Base-by-base conservation (phyloP, 2,888 invertebrate genomes). In the Andricus quercusramuli region DNA sequence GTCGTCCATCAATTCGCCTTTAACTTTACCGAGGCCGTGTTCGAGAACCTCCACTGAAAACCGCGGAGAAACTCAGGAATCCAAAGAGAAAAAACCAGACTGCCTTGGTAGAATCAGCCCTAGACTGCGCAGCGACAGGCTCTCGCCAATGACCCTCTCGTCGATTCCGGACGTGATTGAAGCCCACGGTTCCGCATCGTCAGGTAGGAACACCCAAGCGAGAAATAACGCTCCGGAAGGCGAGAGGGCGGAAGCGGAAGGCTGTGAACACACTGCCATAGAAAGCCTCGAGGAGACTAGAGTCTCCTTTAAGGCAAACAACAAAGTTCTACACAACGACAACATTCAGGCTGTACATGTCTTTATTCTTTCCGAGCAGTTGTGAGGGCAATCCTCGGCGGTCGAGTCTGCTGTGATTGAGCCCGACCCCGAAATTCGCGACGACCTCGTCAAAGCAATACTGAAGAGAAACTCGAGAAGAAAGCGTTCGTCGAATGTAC, bases 341-440 rank as follows among this genome's bases (percentile, higher is more conserved):
- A 91, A 90, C 85, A 89, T 92, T 74, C 92, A 92, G 82, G 91
- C 92, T 59, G 89, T 92, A 22, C 87, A 91, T 80, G 92, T 93
- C 65, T 92, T 93, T 70, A 92, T 93, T 83, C 85, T 92, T 79
- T 92, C 92, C 80, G 92, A 93, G 85, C 92, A 92, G 85, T 90
- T 93, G 90, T 92, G 92, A 92, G 88, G 85, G 82, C 83, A 74
- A 56, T 32, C 51, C 29, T 74, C 56, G 74, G 74, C 2, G 74
- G 74, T 56, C 56, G 74, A 32, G 56, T 29, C 74, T 56, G n/a
- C 29, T 29, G 56, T 32, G 29, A 74, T 78, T 77, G 83, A 83
- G 25, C 67, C 80, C 81, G 79, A 62, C 64, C 41, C 41, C 77
- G 64, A 44, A 22, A 64, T 62, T n/a, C 22, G 25, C 25, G 77